Base-by-base conservation (phyloP, 2,888 invertebrate genomes). In the Eupithecia subfuscata region DNA sequence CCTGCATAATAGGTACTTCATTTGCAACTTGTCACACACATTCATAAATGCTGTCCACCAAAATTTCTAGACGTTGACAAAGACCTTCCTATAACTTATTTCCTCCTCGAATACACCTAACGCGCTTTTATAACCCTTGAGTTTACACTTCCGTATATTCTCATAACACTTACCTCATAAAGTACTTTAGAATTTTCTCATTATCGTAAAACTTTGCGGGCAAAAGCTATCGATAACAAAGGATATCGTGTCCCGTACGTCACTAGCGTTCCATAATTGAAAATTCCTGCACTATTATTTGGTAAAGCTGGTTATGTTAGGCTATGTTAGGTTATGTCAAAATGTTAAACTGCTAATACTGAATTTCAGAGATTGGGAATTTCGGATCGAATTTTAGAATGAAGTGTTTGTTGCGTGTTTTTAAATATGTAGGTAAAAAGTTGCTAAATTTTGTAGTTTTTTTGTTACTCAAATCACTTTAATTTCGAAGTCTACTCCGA, bases 251-350 rank as follows among this genome's bases (percentile, higher is more conserved):
- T 14, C 48, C 64, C 37, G 77, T 48, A 75, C 77, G 56, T 73
- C 78, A 73, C 79, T 79, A 79, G 68, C 67, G 65, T 3, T 71
- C 60, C 69, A 48, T 79, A 78, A 79, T 79, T 79, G 78, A 76
- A 79, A 79, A 78, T 79, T 74, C 79, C 76, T 64, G 67, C 68
- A 22, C 69, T 76, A 76, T 60, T 69, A 75, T 69, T 69, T 64
- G 63, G 34, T 34, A 25, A 69, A 69, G 40, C 67, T 22, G 14
- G 67, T n/a, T 65, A 63, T 16, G n/a, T 52, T 48, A 48, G 48
- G n/a, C 48, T 30, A 30, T 30, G 30, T 30, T 30, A 30, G 30
- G 75, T 63, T 73, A 77, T 70, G 71, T 74, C 63, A 70, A 72
- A 70, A 74, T 74, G 71, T 74, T 74, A 74, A 69, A 40, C 69